Conservation (phyloP, 2,113 vertebrate species). For the Oncorhynchus tshawytscha region DNA sequence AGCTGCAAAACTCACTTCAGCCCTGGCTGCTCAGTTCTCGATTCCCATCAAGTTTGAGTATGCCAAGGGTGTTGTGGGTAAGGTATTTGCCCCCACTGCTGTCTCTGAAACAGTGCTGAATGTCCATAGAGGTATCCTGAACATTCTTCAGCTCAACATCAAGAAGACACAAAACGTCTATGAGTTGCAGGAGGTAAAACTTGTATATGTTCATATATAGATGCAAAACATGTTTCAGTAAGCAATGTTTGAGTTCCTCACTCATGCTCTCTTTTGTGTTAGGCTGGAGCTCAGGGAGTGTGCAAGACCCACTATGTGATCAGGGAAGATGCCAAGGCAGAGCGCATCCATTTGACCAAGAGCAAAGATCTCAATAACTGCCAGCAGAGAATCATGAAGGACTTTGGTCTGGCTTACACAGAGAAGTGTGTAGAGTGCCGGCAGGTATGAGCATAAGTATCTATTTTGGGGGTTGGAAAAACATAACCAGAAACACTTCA, state of each 20-base stretch:
- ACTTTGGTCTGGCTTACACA: slow-evolving; percentile 72
- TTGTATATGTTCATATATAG: background rate
- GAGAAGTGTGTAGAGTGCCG: slow-evolving; percentile 61
- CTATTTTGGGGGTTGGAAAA: background rate
- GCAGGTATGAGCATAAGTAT: slow-evolving; percentile 49
- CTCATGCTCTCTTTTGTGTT: background rate
- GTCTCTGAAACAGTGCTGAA: slow-evolving; percentile 71
- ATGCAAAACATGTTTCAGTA: background rate
- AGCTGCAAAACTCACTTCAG: slow-evolving; percentile 67
- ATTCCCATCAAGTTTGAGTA: slow-evolving; percentile 79
- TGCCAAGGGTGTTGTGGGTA: slow-evolving; percentile 68
- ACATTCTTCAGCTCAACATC: slow-evolving; percentile 73
- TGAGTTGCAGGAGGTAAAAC: slow-evolving; percentile 77
- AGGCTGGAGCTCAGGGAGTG: slow-evolving; percentile 79
- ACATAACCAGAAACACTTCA: background rate
- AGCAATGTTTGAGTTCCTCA: background rate
- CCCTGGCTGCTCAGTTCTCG: slow-evolving; percentile 60
- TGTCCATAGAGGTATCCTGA: slow-evolving; percentile 75
- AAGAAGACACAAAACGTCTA: slow-evolving; percentile 80
- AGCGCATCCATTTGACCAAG: slow-evolving; percentile 68
- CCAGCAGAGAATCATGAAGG: slow-evolving; percentile 72
- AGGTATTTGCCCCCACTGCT: slow-evolving; percentile 69
- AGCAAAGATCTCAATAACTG: slow-evolving; percentile 79
- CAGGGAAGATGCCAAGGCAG: slow-evolving; percentile 72
- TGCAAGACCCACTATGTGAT: slow-evolving; percentile 81